Evolutionary conservation across 2,888 invertebrate species (phyloP), one percentile per base, ranked within the genome.

Genomic region (Drosophila atripex): DNA sequence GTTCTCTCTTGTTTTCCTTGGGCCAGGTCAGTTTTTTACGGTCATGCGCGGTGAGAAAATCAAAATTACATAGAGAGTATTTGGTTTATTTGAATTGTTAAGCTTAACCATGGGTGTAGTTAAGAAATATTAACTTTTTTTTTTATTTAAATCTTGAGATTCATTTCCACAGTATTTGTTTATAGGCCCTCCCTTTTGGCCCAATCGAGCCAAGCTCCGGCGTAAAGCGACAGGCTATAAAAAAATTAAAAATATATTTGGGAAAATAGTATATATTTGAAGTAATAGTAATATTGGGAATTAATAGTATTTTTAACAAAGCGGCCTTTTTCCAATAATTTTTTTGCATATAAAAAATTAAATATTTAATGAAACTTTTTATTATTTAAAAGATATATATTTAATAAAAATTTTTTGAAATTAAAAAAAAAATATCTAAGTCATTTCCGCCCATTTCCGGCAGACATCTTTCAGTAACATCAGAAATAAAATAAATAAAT

Each of bases 151-250:
- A 6, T 25, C 5, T 25, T 25, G 6, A 25, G 2, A 38, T 38
- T 14, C 14, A 38, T 35, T 55, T 47, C 14, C 9, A 30, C 3
- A 30, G 11, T 14, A 5, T 16, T 30, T 16, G 3, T 14, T 46
- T 28, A 59, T 2, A 78, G 69, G 12, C 73, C 78, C 32, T 84
- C 71, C 38, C 66, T 84, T 23, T 84, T 57, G 23, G 84, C 78
- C 84, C 84, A 84, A 8, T 84, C 84, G 0, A 73, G 64, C 84
- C 84, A 84, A 9, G 84, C 84, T 38, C 84, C 84, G 11, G 52
- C 64, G 50, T 84, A 84, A 46, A 86, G 60, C 6, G 71, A 63
- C 14, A 77, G 53, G 4, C 84, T 84, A n/a, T n/a, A n/a, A 41
- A n/a, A 21, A 0, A 23, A 35, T 84, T 41, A 12, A 16, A 0